Conservation (phyloP, 2,113 vertebrate species). For the Acanthochromis polyacanthus region DNA sequence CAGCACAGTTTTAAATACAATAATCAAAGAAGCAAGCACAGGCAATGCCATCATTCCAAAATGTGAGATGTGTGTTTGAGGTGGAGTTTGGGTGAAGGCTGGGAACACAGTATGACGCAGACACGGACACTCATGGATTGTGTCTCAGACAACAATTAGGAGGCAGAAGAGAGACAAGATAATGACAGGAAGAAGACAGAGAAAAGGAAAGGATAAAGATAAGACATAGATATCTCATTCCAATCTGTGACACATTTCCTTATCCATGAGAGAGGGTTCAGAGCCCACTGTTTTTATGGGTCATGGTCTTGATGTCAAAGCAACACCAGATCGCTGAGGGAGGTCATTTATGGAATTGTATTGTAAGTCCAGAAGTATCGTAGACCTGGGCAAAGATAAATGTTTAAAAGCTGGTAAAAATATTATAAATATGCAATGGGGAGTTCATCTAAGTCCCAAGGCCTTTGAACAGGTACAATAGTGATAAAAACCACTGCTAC, state of each 20-base stretch:
- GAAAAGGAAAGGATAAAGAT: constrained; percentile 44
- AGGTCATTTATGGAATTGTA: constrained; percentile 56
- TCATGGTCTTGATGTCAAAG: constrained; percentile 76
- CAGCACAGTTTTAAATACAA: constrained; percentile 42
- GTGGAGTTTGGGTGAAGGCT: constrained; percentile 73
- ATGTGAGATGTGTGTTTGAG: constrained; percentile 79
- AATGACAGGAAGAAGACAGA: constrained; percentile 65
- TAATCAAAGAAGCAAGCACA: constrained; percentile 80
- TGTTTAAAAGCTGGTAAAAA: constrained; percentile 7
- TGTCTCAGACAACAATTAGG: constrained; percentile 79
- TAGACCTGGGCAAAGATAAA: constrained; percentile 31
- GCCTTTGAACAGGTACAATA: not conserved
- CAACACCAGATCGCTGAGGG: constrained; percentile 71
- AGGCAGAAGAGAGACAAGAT: constrained; percentile 62
- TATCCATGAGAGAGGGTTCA: constrained; percentile 81
- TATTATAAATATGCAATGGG: not conserved
- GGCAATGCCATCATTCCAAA: constrained; percentile 81
- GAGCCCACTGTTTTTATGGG: constrained; percentile 66
- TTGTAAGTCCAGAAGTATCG: constrained; percentile 31
- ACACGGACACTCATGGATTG: constrained; percentile 82
- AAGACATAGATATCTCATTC: constrained; percentile 70
- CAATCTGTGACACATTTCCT: constrained; percentile 76
- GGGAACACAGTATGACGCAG: constrained; percentile 68
- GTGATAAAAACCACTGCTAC: not conserved
- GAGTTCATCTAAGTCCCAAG: constrained; percentile 16